Base-by-base conservation (phyloP, 2,113 vertebrate species). In the Mesitornis unicolor region DNA sequence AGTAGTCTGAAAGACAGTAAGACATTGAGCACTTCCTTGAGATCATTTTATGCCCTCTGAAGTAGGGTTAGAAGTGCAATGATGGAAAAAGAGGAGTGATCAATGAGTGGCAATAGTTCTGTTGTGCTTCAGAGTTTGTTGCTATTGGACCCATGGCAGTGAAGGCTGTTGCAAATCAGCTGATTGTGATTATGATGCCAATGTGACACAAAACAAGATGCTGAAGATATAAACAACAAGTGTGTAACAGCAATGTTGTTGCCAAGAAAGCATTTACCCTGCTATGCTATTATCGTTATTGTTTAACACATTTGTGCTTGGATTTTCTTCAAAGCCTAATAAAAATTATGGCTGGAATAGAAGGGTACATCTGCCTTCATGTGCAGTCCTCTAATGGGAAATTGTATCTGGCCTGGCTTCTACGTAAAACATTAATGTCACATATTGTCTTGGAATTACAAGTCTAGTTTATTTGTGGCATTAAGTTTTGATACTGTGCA, bases 301-400 rank as follows among this genome's bases (percentile, higher is more conserved):
- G 29, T 47, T 93, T 61, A 56, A 63, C 19, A 59, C 40, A 48
- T 84, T 83, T 93, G 5, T 47, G 45, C 42, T 93, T 87, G 38
- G 13, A 54, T 67, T 88, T 94, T 91, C 47, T 94, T 95, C 68
- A 92, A 91, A 90, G 13, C 31, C 29, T 24, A 82, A 69, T 73
- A 84, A 79, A 92, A 95, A 61, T 54, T 82, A 5, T 47, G 59
- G n/a, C 35, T 81, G 64, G 45, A 82, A 67, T 78, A 77, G 42
- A 64, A 70, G n/a, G 11, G 73, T 18, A 35, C 0, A 13, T 91
- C 43, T 89, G 33, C 57, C 29, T 87, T 45, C 16, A 7, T 33
- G 29, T 76, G 18, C 9, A 38, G 1, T 84, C 17, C 11, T 90
- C 20, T 84, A 70, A 76, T 42, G 38, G 21, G 14, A 90, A 75